Percentiles rank a stretch among this genome's conserved stretches.
Evolutionary conservation across 1,140 invertebrate genomes (phyloP).

Genomic region (Bombus affinis): DNA sequence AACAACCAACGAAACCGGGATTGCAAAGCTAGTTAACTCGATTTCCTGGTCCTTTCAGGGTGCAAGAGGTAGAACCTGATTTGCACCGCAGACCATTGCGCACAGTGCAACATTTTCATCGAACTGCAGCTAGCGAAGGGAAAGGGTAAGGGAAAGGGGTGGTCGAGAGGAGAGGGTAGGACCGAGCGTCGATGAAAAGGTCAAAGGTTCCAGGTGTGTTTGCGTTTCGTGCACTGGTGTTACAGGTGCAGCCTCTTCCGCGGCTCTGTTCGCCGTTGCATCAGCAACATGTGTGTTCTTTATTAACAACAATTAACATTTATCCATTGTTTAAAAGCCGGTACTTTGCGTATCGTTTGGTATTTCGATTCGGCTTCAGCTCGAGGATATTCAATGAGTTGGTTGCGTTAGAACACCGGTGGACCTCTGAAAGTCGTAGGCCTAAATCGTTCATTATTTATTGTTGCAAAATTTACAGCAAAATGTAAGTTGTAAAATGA

Average conservation of each 20-base stretch:
- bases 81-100: neutral
- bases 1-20: neutral
- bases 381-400: neutral
- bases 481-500: constrained; percentile 26
- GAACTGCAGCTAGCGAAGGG: constrained; percentile 58
- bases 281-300: constrained; percentile 82
- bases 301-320: constrained; percentile 84
- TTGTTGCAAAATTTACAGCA: constrained; percentile 39
- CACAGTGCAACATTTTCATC: constrained; percentile 37
- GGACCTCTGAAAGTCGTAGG: neutral
- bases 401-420: too few species aligned
- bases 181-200: constrained; percentile 69
- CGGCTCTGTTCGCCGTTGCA: constrained; percentile 81
- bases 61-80: constrained; percentile 10
- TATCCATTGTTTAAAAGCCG: constrained; percentile 73
- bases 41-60: neutral
- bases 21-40: too few species aligned
- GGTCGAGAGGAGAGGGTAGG: constrained; percentile 49
- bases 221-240: constrained; percentile 72
- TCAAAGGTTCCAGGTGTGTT: constrained; percentile 76
- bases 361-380: neutral
- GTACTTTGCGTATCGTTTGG: constrained; percentile 2
- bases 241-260: constrained; percentile 80
- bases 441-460: neutral
- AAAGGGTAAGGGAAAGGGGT: constrained; percentile 55